Evolutionary conservation across 2,888 invertebrate species (phyloP), one percentile per base, ranked within the genome.

Genomic region (Tromatobia lineatoria): DNA sequence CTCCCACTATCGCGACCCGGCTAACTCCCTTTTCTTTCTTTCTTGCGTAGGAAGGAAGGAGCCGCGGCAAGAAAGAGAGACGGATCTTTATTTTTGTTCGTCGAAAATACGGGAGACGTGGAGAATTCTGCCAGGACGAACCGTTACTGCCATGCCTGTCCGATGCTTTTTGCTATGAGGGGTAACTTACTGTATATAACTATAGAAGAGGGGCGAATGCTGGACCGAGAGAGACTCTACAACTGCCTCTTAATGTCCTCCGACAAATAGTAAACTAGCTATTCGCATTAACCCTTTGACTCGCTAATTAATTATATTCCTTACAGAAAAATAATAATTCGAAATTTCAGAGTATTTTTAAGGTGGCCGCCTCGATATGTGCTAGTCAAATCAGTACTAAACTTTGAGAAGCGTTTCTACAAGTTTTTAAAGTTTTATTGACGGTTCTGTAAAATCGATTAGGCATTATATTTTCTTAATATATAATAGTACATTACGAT

Each of bases 41-140:
- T 61, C 45, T 52, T 64, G 79, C 82, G 80, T 74, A 47, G 87
- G 87, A 85, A 83, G 88, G 71, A 79, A 84, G 85, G 85, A 52
- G 67, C 54, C 74, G 87, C 87, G 61, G 69, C 74, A 83, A 86
- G 83, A 87, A 86, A 82, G 80, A 83, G 74, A 80, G 77, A 84
- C 83, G 75, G 76, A 84, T 89, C 90, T 90, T 90, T 91, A 91
- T 89, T 91, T 89, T 89, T 86, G 89, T 87, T 75, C 76, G 82
- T 87, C 87, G 88, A 90, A 91, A 91, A 91, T 90, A 86, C 87
- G 86, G 85, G 87, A 87, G 88, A 86, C 85, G 87, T 86, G 86
- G 88, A 87, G 89, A 80, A 89, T 90, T 91, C 91, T 90, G 89
- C 88, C 87, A 80, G 84, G 87, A 85, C 88, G 88, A 88, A 89